phyloP scores from a whole-genome alignment of 2,797 vertebrate species.

The Lateolabrax maculatus region DNA sequence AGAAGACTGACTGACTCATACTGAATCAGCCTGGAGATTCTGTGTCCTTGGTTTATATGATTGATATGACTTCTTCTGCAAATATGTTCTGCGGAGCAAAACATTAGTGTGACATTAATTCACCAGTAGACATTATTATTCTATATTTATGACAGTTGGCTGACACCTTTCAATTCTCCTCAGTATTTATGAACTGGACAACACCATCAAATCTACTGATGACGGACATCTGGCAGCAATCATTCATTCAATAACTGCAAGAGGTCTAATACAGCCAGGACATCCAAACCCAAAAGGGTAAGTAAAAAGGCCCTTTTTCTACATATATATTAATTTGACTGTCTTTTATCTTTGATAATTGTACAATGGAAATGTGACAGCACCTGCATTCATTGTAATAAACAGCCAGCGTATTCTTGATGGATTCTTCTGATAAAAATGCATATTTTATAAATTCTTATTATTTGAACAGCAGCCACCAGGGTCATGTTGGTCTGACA shows the following conservation, averaged over 20 bases:
- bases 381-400: neutral
- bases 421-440: neutral
- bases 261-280: neutral
- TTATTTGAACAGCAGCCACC: neutral
- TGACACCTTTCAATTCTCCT: slow-evolving; percentile 13
- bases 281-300: slow-evolving; percentile 2
- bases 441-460: neutral
- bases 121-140: slow-evolving; percentile 7
- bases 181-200: slow-evolving; percentile 23
- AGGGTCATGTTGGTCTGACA: neutral
- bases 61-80: neutral
- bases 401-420: neutral
- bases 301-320: neutral
- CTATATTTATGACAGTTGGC: slow-evolving; percentile 2
- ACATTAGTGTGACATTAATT: slow-evolving; percentile 20
- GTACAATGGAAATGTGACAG: neutral
- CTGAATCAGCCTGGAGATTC: neutral
- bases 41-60: slow-evolving; percentile 1
- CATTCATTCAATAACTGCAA: neutral
- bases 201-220: slow-evolving; percentile 6
- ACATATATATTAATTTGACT: neutral
- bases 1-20: too few relatives aligned
- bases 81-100: slow-evolving; percentile 13
- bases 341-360: neutral
- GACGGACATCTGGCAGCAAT: neutral